These are phyloP conservation scores for Chrosomus eos DNA, from an alignment of 2,797 vertebrate species.

Conservation along the genomic window DNA sequence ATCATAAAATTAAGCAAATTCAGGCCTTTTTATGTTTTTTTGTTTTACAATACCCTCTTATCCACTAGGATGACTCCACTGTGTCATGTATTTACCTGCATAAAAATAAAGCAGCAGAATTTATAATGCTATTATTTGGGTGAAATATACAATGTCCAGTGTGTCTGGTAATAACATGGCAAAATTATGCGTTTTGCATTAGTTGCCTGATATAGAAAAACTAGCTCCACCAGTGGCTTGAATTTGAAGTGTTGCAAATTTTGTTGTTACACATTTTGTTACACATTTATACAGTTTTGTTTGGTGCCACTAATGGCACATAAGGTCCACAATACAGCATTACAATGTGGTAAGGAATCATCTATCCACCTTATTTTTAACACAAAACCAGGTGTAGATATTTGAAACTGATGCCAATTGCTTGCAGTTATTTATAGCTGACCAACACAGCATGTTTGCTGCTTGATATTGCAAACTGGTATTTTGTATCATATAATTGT, in stretches of 20 bases:
- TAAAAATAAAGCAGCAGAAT: background rate
- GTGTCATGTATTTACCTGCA: background rate
- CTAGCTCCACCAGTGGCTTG: too few relatives aligned
- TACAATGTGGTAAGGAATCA: background rate
- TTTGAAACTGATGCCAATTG: background rate
- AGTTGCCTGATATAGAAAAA: background rate
- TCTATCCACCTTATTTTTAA: background rate
- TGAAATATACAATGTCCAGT: background rate
- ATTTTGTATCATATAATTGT: background rate
- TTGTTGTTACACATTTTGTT: background rate
- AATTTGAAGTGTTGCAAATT: background rate
- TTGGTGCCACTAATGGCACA: background rate
- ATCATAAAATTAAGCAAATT: conserved; percentile 54
- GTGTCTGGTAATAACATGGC: background rate
- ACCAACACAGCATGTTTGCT: background rate
- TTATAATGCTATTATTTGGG: background rate
- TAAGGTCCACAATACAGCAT: background rate
- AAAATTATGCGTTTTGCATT: background rate
- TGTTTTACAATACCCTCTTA: background rate
- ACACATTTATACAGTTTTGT: background rate
- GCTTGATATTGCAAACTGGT: background rate
- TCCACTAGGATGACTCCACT: background rate
- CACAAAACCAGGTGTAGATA: background rate
- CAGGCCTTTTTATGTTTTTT: conserved; percentile 22
- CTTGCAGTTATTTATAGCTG: background rate